phyloP scores from a whole-genome alignment of 2,888 invertebrate species.

The Lasioglossum villosulum region DNA sequence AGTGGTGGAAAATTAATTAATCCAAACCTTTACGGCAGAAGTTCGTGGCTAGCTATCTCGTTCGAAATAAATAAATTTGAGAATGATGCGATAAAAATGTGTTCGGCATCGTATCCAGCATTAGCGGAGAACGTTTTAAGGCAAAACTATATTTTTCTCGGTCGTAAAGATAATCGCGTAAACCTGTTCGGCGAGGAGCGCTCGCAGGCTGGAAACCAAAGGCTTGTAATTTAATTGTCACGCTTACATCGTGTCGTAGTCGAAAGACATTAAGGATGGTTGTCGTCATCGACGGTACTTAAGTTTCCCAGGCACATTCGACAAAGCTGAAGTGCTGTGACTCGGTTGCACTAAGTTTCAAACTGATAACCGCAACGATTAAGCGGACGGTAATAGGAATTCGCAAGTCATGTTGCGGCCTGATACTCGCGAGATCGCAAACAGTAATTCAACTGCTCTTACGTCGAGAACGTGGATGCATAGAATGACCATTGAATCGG shows the following conservation, averaged over 20 bases:
- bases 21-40: background rate
- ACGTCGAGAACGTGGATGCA: background rate
- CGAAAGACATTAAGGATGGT: slow-evolving; percentile 43
- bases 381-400: slow-evolving; percentile 54
- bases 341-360: slow-evolving; percentile 50
- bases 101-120: background rate
- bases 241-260: background rate
- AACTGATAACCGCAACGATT: slow-evolving; percentile 64
- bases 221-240: slow-evolving; percentile 31
- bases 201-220: background rate
- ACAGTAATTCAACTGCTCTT: slow-evolving; percentile 39
- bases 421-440: slow-evolving; percentile 33
- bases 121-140: background rate
- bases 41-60: background rate
- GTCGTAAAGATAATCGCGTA: slow-evolving; percentile 5
- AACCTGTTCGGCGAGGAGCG: background rate
- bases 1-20: background rate
- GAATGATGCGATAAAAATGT: background rate
- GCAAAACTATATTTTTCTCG: background rate
- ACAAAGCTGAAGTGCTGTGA: slow-evolving; percentile 31
- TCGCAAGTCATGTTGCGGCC: slow-evolving; percentile 43
- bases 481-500: background rate
- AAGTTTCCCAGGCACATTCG: slow-evolving; percentile 37
- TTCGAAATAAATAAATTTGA: background rate
- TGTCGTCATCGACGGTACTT: slow-evolving; percentile 37